Evolutionary conservation across 2,888 invertebrate genomes (phyloP).

Genomic region (Baccha elongata): DNA sequence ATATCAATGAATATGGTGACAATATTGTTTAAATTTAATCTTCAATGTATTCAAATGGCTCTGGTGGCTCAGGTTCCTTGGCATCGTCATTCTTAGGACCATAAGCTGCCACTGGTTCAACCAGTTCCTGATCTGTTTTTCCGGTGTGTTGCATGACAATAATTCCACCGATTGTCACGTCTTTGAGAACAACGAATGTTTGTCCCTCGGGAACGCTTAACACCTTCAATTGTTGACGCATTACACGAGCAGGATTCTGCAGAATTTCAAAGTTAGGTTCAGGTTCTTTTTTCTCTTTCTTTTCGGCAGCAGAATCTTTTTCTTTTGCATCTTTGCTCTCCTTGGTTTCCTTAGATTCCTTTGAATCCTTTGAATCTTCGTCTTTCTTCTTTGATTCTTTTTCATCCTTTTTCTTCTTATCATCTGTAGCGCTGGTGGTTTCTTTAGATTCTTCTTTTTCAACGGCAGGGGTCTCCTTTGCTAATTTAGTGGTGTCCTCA

Average conservation of each 20-base stretch:
- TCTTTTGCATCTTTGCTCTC: constrained; percentile 83
- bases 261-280: constrained; percentile 96
- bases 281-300: constrained; percentile 89
- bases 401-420: constrained; percentile 80
- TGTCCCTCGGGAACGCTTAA: constrained; percentile 91
- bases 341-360: constrained; percentile 83
- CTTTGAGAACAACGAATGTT: constrained; percentile 93
- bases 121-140: constrained; percentile 90
- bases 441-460: constrained; percentile 77
- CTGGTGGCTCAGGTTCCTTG: constrained; percentile 98
- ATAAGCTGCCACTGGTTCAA: constrained; percentile 95
- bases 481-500: constrained; percentile 84
- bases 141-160: constrained; percentile 95
- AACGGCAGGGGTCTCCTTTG: constrained; percentile 80
- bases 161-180: constrained; percentile 96
- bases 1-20: not conserved
- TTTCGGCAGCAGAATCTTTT: constrained; percentile 76
- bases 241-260: constrained; percentile 96
- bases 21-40: constrained; percentile 81
- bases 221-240: constrained; percentile 94
- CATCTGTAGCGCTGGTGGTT: constrained; percentile 75
- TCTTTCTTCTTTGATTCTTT: constrained; percentile 70
- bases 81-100: constrained; percentile 96
- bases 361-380: constrained; percentile 77
- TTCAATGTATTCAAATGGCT: constrained; percentile 98